Conservation (phyloP, 2,113 vertebrate genomes). For the Thalassoma bifasciatum region DNA sequence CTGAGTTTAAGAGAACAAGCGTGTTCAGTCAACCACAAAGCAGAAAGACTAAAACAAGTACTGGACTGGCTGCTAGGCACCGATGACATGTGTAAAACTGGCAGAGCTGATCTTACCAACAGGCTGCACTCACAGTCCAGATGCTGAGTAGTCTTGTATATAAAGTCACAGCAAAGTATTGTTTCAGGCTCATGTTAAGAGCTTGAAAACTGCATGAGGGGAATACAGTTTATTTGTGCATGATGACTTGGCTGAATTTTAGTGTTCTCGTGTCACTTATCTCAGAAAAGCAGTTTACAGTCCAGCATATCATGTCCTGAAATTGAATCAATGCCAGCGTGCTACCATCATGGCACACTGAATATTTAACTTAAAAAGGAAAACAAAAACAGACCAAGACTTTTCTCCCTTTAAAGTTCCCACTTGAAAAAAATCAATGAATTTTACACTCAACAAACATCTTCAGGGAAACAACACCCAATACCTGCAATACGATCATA, state of each 20-base stretch:
- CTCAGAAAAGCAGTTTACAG: no score
- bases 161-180: background rate
- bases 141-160: background rate
- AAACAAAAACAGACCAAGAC: no score
- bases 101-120: background rate
- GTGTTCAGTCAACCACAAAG: slow-evolving; percentile 20
- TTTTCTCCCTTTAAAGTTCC: no score
- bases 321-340: no score
- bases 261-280: no score
- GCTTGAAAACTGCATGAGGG: background rate
- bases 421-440: no score
- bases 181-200: background rate
- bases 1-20: slow-evolving; percentile 24
- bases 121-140: background rate
- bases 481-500: no score
- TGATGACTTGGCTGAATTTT: background rate
- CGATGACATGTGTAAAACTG: background rate
- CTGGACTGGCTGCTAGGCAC: slow-evolving; percentile 1
- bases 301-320: no score
- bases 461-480: no score
- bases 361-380: background rate
- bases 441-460: no score
- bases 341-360: background rate
- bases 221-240: no score
- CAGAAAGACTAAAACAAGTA: slow-evolving; percentile 8